Base-by-base conservation (phyloP, 2,113 vertebrate genomes). In the Phyllopteryx taeniolatus region DNA sequence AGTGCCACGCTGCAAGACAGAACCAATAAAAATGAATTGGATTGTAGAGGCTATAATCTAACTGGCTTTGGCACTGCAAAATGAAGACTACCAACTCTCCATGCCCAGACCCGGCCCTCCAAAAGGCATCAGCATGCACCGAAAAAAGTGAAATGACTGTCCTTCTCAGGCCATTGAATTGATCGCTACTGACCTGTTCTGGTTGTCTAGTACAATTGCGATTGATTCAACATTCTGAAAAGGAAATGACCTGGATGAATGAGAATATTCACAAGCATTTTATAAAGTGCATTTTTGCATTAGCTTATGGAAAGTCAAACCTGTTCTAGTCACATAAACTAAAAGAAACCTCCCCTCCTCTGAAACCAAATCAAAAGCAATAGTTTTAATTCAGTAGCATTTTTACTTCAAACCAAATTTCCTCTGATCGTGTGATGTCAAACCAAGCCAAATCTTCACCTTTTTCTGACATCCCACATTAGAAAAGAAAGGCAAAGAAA, bases 21-120 rank as follows among this genome's bases (percentile, higher is more conserved):
- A 91, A 91, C 89, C 91, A 93, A 93, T 93, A 92, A 93, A 93
- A 93, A 67, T 83, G 90, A 83, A 91, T 93, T 94, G 92, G 92
- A 94, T 94, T 91, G 90, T 79, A 85, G 84, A 84, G 86, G 22
- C 83, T 90, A 88, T 91, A 90, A 93, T 92, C 90, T 90, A 91
- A 91, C 86, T 86, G 88, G 12, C 86, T 79, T 86, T 93, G 92
- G 92, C 92, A 91, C 72, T 83, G 86, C 86, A 91, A 90, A 93
- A 89, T 89, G 91, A 92, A 46, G 27, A 61, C 31, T 14, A 17
- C 57, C 57, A 59, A 31, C 12, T 59, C 56, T 15, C 14, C 27
- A 33, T 20, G 6, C 57, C 57, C 57, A 4, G 2, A 12, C 22
- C 54, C 22, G 12, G 22, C 22, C 56, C 56, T 31, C 22, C 0